A percentile compares a stretch with the other conserved stretches of the same genome.
Evolutionary conservation across 2,113 vertebrate species (phyloP).

Genomic region (Hypanus sabinus): DNA sequence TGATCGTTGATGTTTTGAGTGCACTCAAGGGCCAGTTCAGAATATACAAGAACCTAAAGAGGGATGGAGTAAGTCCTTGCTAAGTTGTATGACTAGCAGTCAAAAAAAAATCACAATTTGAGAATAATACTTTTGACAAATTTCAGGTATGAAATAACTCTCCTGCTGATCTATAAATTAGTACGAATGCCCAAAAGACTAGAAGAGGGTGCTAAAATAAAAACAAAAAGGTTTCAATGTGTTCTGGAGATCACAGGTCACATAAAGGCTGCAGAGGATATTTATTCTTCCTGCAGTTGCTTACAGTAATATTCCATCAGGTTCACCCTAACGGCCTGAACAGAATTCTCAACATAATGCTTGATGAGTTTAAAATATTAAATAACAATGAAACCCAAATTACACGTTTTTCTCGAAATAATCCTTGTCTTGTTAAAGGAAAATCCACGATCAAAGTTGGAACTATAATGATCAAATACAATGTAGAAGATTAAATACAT

Average conservation of each 20-base stretch:
- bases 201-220: neutral
- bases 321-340: neutral
- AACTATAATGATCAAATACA: neutral
- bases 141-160: neutral
- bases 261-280: neutral
- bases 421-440: neutral
- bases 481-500: neutral
- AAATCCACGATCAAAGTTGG: neutral
- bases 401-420: neutral
- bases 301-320: neutral
- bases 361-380: neutral
- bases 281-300: too few relatives aligned
- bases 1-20: constrained; percentile 29
- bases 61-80: neutral
- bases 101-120: neutral
- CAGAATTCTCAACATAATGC: neutral
- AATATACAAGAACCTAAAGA: neutral
- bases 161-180: neutral
- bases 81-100: neutral
- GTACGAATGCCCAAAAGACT: neutral
- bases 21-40: constrained; percentile 25
- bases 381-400: neutral
- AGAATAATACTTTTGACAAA: neutral
- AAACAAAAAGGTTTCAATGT: neutral
- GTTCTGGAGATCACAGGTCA: neutral